These are phyloP conservation scores for Corynorhinus townsendii DNA, from an alignment of 2,113 vertebrate genomes.

Conservation along the genomic window DNA sequence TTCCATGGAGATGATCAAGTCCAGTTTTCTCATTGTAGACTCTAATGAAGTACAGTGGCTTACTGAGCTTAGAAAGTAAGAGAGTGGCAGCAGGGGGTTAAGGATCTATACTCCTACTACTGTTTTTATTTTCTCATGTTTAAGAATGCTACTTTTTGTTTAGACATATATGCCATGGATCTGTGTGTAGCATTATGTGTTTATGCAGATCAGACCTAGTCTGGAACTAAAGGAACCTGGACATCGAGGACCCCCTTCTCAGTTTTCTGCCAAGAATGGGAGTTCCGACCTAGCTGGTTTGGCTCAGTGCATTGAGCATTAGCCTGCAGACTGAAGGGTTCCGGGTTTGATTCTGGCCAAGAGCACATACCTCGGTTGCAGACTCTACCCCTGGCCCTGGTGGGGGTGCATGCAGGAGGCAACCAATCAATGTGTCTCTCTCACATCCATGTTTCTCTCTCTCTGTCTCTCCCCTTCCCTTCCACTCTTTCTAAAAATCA, in stretches of 20 bases:
- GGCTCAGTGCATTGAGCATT: too few species aligned
- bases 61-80: not conserved
- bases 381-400: too few species aligned
- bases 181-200: not conserved
- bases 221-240: not conserved
- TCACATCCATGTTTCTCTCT: too few species aligned
- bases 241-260: not conserved
- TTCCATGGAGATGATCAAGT: not conserved
- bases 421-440: too few species aligned
- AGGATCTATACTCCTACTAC: not conserved
- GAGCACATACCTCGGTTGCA: too few species aligned
- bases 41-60: not conserved
- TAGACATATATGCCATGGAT: not conserved
- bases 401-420: too few species aligned
- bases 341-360: too few species aligned
- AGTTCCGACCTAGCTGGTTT: not conserved
- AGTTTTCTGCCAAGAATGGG: not conserved
- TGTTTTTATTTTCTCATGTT: not conserved
- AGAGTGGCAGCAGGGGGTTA: not conserved
- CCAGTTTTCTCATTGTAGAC: not conserved
- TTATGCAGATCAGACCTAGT: not conserved
- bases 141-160: not conserved
- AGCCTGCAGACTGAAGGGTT: too few species aligned
- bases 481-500: too few species aligned
- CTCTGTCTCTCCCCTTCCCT: too few species aligned